Base-by-base conservation (phyloP, 2,797 vertebrate genomes). In the Natrix natrix region DNA sequence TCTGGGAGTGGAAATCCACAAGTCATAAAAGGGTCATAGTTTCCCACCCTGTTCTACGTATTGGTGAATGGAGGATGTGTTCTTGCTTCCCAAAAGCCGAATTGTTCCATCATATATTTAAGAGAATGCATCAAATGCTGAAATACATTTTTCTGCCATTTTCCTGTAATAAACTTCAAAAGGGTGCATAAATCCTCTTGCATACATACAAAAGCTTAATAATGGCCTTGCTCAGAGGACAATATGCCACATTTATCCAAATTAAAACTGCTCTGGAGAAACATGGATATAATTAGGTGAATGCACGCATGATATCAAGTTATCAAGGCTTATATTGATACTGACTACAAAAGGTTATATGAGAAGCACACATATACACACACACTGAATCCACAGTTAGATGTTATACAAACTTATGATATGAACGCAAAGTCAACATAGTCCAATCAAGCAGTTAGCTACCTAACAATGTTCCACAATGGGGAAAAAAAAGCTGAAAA, bases 401-500 rank as follows among this genome's bases (percentile, higher is more conserved):
- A 55, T 32, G 4, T 61, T 89, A 55, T 83, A 59, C 17, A 59
- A 89, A 89, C 20, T 54, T 13, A 87, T 69, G 16, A 56, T 74
- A 52, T 69, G 90, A 86, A 92, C 14, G 5, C 66, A 94, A 93
- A 92, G 0, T 28, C 22, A 37, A 94, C 8, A 28, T 94, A 90
- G 52, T 94, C 74, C 94, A 94, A 91, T 94, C 87, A 95, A 96
- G 94, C 52, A 93, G 66, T 60, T 93, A 95, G 69, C n/a, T 95
- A 93, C 28, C 86, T 48, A 74, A 54, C 32, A 87, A 48, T 87
- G 52, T 43, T 59, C 43, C 60, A 52, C 43, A 32, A 55, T 88
- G 63, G n/a, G n/a, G 69, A 91, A 69, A 74, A 55, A 78, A 32
- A 89, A 86, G n/a, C 8, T 37, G n/a, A 63, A 86, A 32, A 14